These are phyloP conservation scores for Danio kyathit DNA, from an alignment of 2,797 vertebrate species.

Conservation along the genomic window DNA sequence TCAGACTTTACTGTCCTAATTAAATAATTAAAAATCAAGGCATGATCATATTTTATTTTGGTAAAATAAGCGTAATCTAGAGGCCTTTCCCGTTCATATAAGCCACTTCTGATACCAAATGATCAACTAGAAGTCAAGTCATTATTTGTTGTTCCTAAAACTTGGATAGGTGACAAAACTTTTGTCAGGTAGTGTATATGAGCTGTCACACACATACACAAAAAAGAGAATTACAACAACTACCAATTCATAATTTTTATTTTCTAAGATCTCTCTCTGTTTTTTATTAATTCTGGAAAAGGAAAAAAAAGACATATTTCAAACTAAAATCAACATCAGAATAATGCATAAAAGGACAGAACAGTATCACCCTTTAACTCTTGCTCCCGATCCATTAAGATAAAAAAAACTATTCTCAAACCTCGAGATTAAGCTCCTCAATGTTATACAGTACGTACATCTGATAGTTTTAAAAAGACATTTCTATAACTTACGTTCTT, in stretches of 20 bases:
- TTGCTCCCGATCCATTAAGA: constrained; percentile 41
- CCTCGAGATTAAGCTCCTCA: constrained; percentile 39
- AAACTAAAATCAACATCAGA: constrained; percentile 55
- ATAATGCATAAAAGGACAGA: constrained; percentile 49
- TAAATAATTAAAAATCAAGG: too few species aligned
- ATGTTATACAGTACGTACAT: constrained; percentile 58
- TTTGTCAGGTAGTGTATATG: too few species aligned
- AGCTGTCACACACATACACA: too few species aligned
- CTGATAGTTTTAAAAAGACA: constrained; percentile 51
- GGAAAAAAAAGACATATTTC: constrained; percentile 38
- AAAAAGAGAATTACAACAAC: constrained; percentile 4
- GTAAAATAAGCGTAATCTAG: too few species aligned
- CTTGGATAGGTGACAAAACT: too few species aligned
- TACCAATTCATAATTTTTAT: constrained; percentile 59
- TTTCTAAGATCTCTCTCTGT: constrained; percentile 55
- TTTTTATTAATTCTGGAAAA: constrained; percentile 59
- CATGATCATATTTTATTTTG: too few species aligned
- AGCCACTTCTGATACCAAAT: too few species aligned
- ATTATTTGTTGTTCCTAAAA: too few species aligned
- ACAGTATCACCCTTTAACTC: constrained; percentile 45
- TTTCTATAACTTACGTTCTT: constrained; percentile 53
- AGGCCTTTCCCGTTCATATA: too few species aligned
- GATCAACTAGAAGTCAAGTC: too few species aligned
- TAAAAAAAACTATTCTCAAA: constrained; percentile 36
- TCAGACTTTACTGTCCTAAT: too few species aligned